phyloP scores from a whole-genome alignment of 2,113 vertebrate species.

The Xenotilapia longispinis region DNA sequence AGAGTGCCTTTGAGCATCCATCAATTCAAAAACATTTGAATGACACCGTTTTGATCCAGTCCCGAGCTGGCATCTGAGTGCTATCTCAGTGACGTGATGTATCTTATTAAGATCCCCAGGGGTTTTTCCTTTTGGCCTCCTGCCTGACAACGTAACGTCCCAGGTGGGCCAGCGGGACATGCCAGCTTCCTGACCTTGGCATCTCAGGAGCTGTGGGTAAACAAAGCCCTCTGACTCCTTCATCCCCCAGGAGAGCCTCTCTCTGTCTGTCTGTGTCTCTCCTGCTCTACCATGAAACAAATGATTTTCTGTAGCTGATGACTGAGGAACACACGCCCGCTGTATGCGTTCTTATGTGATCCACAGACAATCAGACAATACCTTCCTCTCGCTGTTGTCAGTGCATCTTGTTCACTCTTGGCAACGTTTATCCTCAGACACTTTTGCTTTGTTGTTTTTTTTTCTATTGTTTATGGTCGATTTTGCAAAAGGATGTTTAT shows the following conservation, averaged over 20 bases:
- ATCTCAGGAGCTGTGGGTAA: neutral
- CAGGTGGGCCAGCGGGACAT: slow-evolving; percentile 34
- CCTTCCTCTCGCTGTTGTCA: slow-evolving; percentile 36
- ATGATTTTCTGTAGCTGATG: slow-evolving; percentile 40
- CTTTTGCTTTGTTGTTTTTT: slow-evolving; percentile 33
- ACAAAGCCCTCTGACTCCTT: slow-evolving; percentile 45
- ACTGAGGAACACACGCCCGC: slow-evolving; percentile 25
- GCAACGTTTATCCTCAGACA: slow-evolving; percentile 43
- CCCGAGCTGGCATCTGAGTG: neutral
- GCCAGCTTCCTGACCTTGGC: slow-evolving; percentile 22
- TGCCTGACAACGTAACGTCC: slow-evolving; percentile 10
- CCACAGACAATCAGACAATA: slow-evolving; percentile 61
- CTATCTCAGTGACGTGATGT: neutral
- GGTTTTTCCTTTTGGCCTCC: slow-evolving; percentile 13
- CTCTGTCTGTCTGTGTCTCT: neutral
- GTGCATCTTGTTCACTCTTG: slow-evolving; percentile 43
- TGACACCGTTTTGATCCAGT: neutral
- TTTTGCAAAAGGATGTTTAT: slow-evolving; percentile 55
- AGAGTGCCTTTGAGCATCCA: neutral
- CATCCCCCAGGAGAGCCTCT: slow-evolving; percentile 3
- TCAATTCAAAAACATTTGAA: neutral
- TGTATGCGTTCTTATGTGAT: slow-evolving; percentile 17
- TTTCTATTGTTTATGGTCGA: slow-evolving; percentile 49
- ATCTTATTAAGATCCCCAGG: neutral
- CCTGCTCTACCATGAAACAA: neutral